Conservation (phyloP, 2,888 invertebrate genomes). For the Maniola hyperantus region DNA sequence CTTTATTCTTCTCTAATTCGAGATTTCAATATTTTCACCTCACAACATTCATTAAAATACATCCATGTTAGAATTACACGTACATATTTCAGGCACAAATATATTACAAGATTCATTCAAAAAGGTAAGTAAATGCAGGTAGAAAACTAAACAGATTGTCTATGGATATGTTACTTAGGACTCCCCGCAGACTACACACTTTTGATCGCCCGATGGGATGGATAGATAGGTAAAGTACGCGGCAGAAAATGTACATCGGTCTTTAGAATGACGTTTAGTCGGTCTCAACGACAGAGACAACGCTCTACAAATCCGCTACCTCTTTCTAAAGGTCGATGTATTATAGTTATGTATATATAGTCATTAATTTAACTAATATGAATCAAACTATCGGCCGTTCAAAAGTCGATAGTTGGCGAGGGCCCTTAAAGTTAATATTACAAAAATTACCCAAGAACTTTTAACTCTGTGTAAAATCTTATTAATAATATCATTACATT, state of each 20-base stretch:
- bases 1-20: slow-evolving; percentile 58
- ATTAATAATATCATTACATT: slow-evolving; percentile 6
- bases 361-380: too few relatives aligned
- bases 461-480: slow-evolving; percentile 7
- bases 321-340: too few relatives aligned
- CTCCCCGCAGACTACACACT: background rate
- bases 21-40: slow-evolving; percentile 47
- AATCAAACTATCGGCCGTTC: background rate
- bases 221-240: too few relatives aligned
- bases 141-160: slow-evolving; percentile 4
- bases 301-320: too few relatives aligned
- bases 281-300: too few relatives aligned
- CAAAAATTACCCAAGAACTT: background rate
- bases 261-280: too few relatives aligned
- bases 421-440: background rate
- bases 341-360: too few relatives aligned
- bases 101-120: slow-evolving; percentile 4
- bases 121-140: slow-evolving; percentile 30
- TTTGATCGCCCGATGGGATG: background rate
- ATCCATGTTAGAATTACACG: background rate
- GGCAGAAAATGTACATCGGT: too few relatives aligned
- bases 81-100: slow-evolving; percentile 16
- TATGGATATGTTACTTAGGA: slow-evolving; percentile 1
- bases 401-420: background rate
- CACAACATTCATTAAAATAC: slow-evolving; percentile 35